Evolutionary conservation across 2,888 invertebrate species (phyloP).

Genomic region (Pyrrhopygopsis socrates): DNA sequence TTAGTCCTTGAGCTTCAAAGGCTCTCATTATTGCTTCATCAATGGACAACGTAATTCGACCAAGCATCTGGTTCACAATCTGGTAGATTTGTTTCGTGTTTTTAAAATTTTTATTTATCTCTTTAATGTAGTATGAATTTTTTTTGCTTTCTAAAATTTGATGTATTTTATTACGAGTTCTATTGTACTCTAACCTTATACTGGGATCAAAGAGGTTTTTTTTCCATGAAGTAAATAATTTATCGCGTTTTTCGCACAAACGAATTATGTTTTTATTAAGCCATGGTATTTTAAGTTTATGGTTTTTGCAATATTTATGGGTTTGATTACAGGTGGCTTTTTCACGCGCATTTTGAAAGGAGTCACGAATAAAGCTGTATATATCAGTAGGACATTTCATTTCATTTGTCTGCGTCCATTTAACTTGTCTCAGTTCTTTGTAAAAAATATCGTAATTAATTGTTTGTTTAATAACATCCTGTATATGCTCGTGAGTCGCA

Average conservation of each 20-base stretch:
- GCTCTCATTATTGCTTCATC: conserved; percentile 31
- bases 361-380: not conserved
- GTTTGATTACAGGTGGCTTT: no score
- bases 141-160: conserved; percentile 42
- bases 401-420: conserved; percentile 29
- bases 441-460: conserved; percentile 28
- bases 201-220: not conserved
- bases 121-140: conserved; percentile 40
- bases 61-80: conserved; percentile 48
- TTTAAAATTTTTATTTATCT: conserved; percentile 30
- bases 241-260: not conserved
- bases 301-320: not conserved
- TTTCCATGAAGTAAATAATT: not conserved
- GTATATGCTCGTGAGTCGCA: conserved; percentile 21
- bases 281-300: not conserved
- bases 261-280: not conserved
- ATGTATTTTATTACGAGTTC: conserved; percentile 49
- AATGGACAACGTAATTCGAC: conserved; percentile 31
- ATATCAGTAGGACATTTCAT: conserved; percentile 17
- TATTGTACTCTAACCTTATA: conserved; percentile 46
- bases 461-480: conserved; percentile 28
- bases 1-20: not conserved
- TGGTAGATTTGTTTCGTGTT: conserved; percentile 46
- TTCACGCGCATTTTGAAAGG: not conserved
- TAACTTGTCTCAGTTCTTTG: conserved; percentile 38